These are phyloP conservation scores for Actenoides hombroni DNA, from an alignment of 2,113 vertebrate genomes.

Conservation along the genomic window DNA sequence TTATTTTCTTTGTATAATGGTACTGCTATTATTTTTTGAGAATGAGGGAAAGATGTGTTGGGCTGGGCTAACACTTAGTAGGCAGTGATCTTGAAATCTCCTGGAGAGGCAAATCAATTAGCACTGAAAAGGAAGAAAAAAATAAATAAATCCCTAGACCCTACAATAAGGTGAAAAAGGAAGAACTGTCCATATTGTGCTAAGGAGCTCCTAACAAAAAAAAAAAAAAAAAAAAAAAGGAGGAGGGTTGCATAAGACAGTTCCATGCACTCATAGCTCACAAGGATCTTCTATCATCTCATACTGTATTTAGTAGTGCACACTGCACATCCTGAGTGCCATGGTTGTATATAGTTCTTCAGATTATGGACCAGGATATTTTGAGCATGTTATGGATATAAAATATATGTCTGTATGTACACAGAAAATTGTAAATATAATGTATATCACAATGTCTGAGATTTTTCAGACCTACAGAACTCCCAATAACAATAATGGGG, in stretches of 20 bases:
- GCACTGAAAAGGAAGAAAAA: neutral
- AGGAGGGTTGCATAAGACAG: neutral
- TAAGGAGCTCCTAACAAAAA: neutral
- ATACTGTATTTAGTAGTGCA: neutral
- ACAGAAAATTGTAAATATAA: constrained; percentile 21
- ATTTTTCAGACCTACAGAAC: neutral
- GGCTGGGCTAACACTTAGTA: neutral
- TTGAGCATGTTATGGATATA: neutral
- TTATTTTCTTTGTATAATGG: neutral
- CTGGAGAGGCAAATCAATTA: neutral
- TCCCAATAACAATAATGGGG: neutral
- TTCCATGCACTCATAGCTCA: neutral
- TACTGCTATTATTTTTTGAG: neutral
- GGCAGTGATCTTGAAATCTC: neutral
- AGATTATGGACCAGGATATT: neutral
- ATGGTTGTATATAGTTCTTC: neutral
- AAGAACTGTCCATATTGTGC: neutral
- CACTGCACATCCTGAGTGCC: neutral
- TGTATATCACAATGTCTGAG: neutral
- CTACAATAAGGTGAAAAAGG: neutral
- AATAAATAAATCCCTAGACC: neutral
- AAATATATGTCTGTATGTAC: constrained; percentile 12
- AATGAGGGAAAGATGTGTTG: neutral
- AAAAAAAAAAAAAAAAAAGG: neutral
- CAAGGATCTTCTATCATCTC: neutral